A percentile compares a stretch with the other conserved stretches of the same genome.
Evolutionary conservation across 2,797 vertebrate species (phyloP).

Genomic region (Numenius phaeopus): DNA sequence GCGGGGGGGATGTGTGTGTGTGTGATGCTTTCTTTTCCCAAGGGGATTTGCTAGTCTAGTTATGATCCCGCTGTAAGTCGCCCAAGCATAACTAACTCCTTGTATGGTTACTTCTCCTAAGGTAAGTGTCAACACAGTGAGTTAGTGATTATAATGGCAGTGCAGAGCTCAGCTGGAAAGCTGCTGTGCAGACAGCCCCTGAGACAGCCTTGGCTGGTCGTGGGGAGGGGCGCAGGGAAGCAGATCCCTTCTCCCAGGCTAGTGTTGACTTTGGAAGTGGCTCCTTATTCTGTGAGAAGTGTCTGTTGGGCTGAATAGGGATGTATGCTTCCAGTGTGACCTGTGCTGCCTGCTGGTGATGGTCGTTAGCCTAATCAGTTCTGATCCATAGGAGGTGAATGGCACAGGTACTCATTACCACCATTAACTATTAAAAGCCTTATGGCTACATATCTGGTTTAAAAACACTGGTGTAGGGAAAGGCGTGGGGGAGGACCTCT

Average conservation of each 20-base stretch:
- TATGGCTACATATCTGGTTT: not conserved
- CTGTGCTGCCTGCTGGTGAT: not conserved
- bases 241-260: not conserved
- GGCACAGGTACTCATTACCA: not conserved
- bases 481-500: not conserved
- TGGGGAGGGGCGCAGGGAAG: not conserved
- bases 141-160: not conserved
- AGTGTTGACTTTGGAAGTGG: not conserved
- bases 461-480: not conserved
- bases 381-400: not conserved
- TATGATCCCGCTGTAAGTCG: not conserved
- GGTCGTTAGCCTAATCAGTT: not conserved
- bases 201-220: not conserved
- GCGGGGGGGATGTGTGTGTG: too few relatives aligned
- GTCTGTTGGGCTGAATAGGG: not conserved
- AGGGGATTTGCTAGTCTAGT: not conserved
- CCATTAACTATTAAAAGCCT: not conserved
- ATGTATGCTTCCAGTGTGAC: not conserved
- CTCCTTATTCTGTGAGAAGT: not conserved
- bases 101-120: conserved; percentile 48
- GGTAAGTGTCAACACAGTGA: conserved; percentile 35
- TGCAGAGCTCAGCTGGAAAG: not conserved
- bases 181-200: not conserved
- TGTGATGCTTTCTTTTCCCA: not conserved
- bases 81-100: conserved; percentile 19